Evolutionary conservation across 2,888 invertebrate genomes (phyloP), one percentile per base, ranked within the genome.

Genomic region (Bimastos eiseni): DNA sequence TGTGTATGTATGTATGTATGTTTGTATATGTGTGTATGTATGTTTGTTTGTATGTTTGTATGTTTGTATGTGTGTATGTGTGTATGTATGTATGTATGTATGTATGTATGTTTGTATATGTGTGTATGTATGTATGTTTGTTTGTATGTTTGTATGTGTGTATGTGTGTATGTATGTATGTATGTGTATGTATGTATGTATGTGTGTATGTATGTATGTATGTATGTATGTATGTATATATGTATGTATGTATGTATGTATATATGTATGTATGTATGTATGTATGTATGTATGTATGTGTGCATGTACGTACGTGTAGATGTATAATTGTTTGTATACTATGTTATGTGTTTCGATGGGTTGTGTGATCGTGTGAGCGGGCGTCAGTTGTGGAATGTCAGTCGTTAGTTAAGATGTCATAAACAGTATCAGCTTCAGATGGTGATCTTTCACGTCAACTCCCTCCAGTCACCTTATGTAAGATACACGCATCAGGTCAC

Each of bases 1-100:
- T 70, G 30, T 37, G 90, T 70, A 83, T 37, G 90, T 70, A 37
- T 37, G 90, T 70, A 83, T 83, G 21, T 49, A 49, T 19, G 21
- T 49, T 4, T 19, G 15, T 49, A 21, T 49, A 49, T 49, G 49
- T 49, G 30, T 83, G 83, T 90, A 37, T n/a, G 83, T 83, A 83
- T n/a, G 83, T 83, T 37, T 55, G 89, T 70, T 33, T 55, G 89
- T 89, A 55, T 33, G 89, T 89, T 33, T 55, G 89, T 89, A 55
- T 55, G 49, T 89, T 33, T 55, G 89, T 89, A 55, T 55, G 89
- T 70, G n/a, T 89, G 89, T 89, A 55, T 70, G 89, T 70, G 34
- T 89, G 49, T 44, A 55, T 70, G 49, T 89, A 37, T 49, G 89
- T 89, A 33, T 49, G 55, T 37, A 55, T 49, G 34, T 41, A 89